Evolutionary conservation across 2,797 vertebrate genomes (phyloP).

Genomic region (Sandelia bainsii): DNA sequence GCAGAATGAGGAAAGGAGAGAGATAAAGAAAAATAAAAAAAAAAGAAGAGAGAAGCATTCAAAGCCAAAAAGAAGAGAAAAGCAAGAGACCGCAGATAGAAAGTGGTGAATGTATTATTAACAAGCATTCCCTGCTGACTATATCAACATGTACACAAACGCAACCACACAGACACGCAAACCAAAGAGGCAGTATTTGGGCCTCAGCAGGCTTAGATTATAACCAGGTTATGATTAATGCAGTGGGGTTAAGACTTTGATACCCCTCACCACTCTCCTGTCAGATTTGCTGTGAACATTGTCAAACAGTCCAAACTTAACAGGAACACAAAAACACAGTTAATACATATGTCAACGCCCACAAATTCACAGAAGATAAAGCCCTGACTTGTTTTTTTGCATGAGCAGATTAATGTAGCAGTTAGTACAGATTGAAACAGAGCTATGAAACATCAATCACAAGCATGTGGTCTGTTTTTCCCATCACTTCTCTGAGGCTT

Average conservation of each 20-base stretch:
- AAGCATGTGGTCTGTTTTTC: constrained; percentile 41
- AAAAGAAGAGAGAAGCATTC: constrained; percentile 19
- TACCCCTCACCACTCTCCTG: constrained; percentile 63
- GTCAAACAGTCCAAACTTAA: constrained; percentile 42
- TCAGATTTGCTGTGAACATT: constrained; percentile 56
- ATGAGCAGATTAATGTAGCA: constrained; percentile 35
- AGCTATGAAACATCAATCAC: constrained; percentile 53
- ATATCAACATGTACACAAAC: constrained; percentile 5
- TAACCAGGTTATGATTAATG: constrained; percentile 85
- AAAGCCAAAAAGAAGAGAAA: constrained; percentile 36
- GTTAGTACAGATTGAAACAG: constrained; percentile 25
- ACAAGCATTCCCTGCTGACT: constrained; percentile 68
- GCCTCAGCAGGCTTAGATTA: constrained; percentile 80
- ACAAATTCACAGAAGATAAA: constrained; percentile 43
- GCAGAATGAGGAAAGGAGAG: neutral
- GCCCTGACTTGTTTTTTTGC: constrained; percentile 9
- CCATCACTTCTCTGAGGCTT: constrained; percentile 21
- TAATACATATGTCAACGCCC: constrained; percentile 21
- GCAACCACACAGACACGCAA: neutral
- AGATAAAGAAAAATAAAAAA: neutral
- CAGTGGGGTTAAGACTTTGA: constrained; percentile 85
- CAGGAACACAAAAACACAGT: constrained; percentile 31
- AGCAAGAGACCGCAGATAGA: constrained; percentile 36
- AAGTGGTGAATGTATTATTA: constrained; percentile 78
- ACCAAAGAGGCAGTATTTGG: constrained; percentile 59